These are phyloP conservation scores for Willisornis vidua DNA, from an alignment of 2,113 vertebrate genomes.

Conservation along the genomic window DNA sequence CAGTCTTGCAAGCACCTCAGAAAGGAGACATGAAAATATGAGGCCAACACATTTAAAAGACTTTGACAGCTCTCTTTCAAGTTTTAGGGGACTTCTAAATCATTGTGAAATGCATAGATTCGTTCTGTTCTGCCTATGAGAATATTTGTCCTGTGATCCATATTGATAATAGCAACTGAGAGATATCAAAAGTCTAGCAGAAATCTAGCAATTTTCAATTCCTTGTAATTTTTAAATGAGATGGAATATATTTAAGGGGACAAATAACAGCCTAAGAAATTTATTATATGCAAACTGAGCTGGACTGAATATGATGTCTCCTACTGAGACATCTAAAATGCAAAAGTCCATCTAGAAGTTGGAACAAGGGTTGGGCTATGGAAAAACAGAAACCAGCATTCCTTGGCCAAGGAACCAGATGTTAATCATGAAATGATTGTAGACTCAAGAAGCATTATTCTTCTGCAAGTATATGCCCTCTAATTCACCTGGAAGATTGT, in stretches of 20 bases:
- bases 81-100: not conserved
- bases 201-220: not conserved
- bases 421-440: not conserved
- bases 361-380: not conserved
- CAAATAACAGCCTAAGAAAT: not conserved
- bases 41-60: not conserved
- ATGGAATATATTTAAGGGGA: not conserved
- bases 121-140: not conserved
- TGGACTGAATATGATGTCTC: not conserved
- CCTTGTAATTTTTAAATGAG: not conserved
- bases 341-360: not conserved
- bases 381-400: conserved; percentile 43
- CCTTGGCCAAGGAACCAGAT: conserved; percentile 26
- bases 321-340: not conserved
- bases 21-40: not conserved
- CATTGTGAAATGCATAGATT: not conserved
- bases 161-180: not conserved
- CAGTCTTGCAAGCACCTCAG: not conserved
- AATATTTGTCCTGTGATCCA: not conserved
- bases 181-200: not conserved
- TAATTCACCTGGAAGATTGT: conserved; percentile 45
- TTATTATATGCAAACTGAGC: not conserved
- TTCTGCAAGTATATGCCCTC: conserved; percentile 16
- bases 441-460: not conserved
- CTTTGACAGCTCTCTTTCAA: not conserved